Evolutionary conservation across 2,888 invertebrate species (phyloP).

Genomic region (Megamerina dolium): DNA sequence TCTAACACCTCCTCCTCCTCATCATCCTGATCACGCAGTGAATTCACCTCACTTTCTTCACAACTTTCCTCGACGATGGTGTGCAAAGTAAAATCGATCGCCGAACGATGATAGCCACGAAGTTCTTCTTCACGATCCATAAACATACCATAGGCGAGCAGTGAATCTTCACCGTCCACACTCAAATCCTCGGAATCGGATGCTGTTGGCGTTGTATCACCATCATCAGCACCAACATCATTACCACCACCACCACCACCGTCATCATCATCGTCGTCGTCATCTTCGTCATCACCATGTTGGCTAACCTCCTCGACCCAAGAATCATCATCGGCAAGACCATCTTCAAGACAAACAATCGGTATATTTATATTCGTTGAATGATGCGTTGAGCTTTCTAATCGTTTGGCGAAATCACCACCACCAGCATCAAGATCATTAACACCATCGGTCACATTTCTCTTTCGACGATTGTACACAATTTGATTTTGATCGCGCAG

Average conservation of each 20-base stretch:
- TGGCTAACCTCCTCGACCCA: conserved; percentile 86
- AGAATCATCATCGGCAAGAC: conserved; percentile 82
- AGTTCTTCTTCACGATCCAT: conserved; percentile 75
- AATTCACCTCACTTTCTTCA: conserved; percentile 84
- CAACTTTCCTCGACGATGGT: conserved; percentile 93
- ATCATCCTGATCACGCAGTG: conserved; percentile 36
- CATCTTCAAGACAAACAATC: conserved; percentile 66
- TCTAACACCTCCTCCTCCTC: conserved; percentile 25
- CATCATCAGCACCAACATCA: conserved; percentile 50
- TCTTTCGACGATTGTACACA: conserved; percentile 11
- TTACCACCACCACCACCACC: too few species aligned
- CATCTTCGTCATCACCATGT: conserved; percentile 56
- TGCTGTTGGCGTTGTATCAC: conserved; percentile 51
- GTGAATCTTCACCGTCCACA: conserved; percentile 40
- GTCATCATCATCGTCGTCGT: conserved; percentile 3
- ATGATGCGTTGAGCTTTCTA: neutral
- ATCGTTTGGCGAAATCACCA: conserved; percentile 1
- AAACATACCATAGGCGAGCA: conserved; percentile 49
- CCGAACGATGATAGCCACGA: conserved; percentile 73
- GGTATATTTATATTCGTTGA: conserved; percentile 1
- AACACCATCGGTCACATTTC: neutral
- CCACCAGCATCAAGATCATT: neutral
- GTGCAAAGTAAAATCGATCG: conserved; percentile 83
- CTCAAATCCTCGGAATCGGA: conserved; percentile 43
- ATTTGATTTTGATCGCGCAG: conserved; percentile 24